phyloP scores from a whole-genome alignment of 2,888 invertebrate species.

The Agrypnus murinus region DNA sequence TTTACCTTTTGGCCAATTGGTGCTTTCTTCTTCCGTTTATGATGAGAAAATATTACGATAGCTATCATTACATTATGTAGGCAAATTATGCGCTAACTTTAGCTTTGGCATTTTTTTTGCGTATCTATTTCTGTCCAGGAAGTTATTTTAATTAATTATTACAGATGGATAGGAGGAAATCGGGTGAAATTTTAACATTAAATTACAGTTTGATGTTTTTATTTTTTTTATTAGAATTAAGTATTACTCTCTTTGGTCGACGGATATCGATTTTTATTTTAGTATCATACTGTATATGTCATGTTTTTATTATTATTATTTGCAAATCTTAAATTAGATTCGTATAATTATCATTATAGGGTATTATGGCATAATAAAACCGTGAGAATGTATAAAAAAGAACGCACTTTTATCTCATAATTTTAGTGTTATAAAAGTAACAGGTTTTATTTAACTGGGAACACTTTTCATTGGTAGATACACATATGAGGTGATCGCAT shows the following conservation, averaged over 20 bases:
- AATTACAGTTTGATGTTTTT: too few species aligned
- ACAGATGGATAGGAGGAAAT: too few species aligned
- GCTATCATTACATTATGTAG: slow-evolving; percentile 9
- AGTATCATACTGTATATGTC: too few species aligned
- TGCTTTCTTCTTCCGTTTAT: slow-evolving; percentile 19
- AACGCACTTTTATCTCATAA: slow-evolving; percentile 45
- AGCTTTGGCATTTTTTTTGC: too few species aligned
- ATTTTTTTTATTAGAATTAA: too few species aligned
- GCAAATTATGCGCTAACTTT: background rate
- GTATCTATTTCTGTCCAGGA: too few species aligned
- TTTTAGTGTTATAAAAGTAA: slow-evolving; percentile 32
- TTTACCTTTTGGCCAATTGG: slow-evolving; percentile 5
- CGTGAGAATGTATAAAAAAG: slow-evolving; percentile 44
- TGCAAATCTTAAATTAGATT: too few species aligned
- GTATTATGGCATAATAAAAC: slow-evolving; percentile 19
- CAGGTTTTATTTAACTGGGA: slow-evolving; percentile 37
- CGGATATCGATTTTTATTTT: too few species aligned
- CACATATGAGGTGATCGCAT: slow-evolving; percentile 44
- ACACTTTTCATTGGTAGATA: slow-evolving; percentile 43
- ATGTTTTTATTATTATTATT: too few species aligned
- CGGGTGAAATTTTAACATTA: too few species aligned
- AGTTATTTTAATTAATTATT: too few species aligned
- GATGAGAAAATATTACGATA: slow-evolving; percentile 14
- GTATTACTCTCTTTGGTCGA: too few species aligned
- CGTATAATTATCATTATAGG: slow-evolving; percentile 7